Evolutionary conservation across 2,888 invertebrate genomes (phyloP), one percentile per base, ranked within the genome.

Genomic region (Chrysolina americana): DNA sequence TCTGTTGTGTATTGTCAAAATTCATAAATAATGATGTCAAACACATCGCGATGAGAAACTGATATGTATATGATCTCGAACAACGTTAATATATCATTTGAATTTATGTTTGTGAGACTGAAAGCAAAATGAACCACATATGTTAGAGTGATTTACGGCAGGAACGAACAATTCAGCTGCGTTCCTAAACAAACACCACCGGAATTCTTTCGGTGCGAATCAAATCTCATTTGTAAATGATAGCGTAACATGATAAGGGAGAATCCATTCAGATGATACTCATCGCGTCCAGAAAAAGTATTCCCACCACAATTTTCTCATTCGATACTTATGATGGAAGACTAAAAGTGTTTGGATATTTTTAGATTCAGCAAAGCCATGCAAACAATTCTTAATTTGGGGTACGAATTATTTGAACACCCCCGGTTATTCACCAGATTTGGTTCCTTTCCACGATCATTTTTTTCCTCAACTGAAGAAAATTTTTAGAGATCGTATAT

Each of bases 171-270:
- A 44, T 71, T 53, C 64, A 75, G 41, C 69, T 50, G 65, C 41
- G 21, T 21, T 36, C 68, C 74, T 71, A 70, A 74, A 70, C 62
- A 70, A 74, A 74, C 66, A 74, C 17, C 50, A 48, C 28, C 53
- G 17, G 41, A 41, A 21, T 64, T 64, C 19, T 64, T 41, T 19
- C 21, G 0, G 47, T 65, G 44, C 44, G 21, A 23, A 21, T 48
- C 65, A 48, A 65, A 65, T 65, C 6, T 50, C 19, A 17, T 50
- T n/a, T n/a, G 50, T 19, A 19, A 19, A 9, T 47, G 47, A 47
- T 44, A 15, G 15, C 44, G 4, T 15, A 44, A 44, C 36, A 6
- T 36, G 36, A 36, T 8, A 8, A 36, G 15, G n/a, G 47, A 47
- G 15, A 15, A 15, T 4, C 13, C 47, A 15, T 36, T 36, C 36